Conservation (phyloP, 2,113 vertebrate species). For the Nyctibius bracteatus region DNA sequence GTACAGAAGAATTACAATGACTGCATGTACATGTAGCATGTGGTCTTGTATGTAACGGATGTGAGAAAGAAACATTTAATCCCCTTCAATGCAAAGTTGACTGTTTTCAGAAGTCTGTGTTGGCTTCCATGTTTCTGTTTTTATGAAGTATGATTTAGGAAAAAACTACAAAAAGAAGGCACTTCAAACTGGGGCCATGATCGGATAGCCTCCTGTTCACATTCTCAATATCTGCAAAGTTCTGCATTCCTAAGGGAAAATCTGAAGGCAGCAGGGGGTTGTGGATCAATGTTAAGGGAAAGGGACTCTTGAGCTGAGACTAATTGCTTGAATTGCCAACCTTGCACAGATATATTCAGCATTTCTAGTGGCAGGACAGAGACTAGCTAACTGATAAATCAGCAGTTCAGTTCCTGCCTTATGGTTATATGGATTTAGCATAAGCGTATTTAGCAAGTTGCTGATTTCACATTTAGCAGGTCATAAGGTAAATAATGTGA, state of each 20-base stretch:
- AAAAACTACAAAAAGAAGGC: neutral
- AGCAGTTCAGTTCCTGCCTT: neutral
- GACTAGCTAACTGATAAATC: neutral
- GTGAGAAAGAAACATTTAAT: neutral
- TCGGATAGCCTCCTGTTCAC: neutral
- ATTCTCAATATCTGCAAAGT: neutral
- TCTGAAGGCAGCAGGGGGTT: neutral
- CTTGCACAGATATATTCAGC: neutral
- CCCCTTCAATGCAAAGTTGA: neutral
- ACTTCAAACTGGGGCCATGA: neutral
- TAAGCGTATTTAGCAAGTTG: neutral
- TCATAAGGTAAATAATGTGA: neutral
- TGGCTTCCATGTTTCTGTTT: neutral
- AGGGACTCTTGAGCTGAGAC: neutral
- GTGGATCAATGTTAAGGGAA: neutral
- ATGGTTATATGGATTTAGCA: neutral
- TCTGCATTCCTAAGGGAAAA: neutral
- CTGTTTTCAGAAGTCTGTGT: neutral
- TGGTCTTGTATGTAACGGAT: neutral
- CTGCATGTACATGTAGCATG: neutral
- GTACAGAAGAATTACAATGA: neutral
- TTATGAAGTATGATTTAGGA: neutral
- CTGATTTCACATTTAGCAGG: neutral
- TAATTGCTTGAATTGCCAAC: neutral
- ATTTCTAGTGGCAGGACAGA: neutral